These are phyloP conservation scores for Nycteola revayana DNA, from an alignment of 2,888 invertebrate species.

Conservation along the genomic window DNA sequence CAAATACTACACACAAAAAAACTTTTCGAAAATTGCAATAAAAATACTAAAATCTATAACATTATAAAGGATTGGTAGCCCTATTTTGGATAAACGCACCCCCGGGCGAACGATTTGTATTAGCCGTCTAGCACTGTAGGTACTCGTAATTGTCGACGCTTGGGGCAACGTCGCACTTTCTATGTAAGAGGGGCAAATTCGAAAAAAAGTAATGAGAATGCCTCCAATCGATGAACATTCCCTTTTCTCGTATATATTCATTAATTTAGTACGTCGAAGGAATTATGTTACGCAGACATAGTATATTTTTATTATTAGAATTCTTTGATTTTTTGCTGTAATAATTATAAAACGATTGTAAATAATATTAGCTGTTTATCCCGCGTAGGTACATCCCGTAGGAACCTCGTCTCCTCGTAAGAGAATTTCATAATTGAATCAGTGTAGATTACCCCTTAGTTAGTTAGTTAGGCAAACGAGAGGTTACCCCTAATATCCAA, in stretches of 20 bases:
- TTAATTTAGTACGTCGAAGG: slow-evolving; percentile 22
- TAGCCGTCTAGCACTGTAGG: slow-evolving; percentile 70
- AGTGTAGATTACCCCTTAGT: too few species aligned
- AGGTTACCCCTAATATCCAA: too few species aligned
- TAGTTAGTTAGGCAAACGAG: too few species aligned
- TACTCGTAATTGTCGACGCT: slow-evolving; percentile 77
- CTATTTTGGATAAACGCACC: slow-evolving; percentile 67
- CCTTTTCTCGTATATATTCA: slow-evolving; percentile 32
- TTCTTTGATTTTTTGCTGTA: too few species aligned
- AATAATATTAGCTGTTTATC: too few species aligned
- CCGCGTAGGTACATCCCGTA: too few species aligned
- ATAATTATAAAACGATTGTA: too few species aligned
- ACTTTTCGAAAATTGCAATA: too few species aligned
- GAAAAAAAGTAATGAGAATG: slow-evolving; percentile 57
- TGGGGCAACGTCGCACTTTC: slow-evolving; percentile 64
- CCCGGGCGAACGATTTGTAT: slow-evolving; percentile 77
- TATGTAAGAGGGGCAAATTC: slow-evolving; percentile 58
- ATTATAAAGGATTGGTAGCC: slow-evolving; percentile 31
- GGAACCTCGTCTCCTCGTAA: too few species aligned
- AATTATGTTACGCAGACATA: not conserved
- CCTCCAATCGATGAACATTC: slow-evolving; percentile 45
- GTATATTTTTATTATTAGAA: too few species aligned
- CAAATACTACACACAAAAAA: too few species aligned
- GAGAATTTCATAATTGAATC: too few species aligned
- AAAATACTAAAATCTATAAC: slow-evolving; percentile 18